Evolutionary conservation across 2,113 vertebrate genomes (phyloP).

Genomic region (Archilochus colubris): DNA sequence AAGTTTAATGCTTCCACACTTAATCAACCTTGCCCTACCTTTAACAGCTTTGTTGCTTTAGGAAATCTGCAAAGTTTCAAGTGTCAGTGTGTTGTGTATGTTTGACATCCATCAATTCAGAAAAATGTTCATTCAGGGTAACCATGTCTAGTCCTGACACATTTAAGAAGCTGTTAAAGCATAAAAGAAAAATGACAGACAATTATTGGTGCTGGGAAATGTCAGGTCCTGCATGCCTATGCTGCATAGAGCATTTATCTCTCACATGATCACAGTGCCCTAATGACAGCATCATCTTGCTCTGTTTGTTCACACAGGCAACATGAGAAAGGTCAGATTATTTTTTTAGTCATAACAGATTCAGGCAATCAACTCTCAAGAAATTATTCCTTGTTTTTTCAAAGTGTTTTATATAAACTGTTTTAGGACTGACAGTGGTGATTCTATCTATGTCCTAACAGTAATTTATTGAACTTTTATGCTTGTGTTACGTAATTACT

Average conservation of each 20-base stretch:
- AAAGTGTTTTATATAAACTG: not conserved
- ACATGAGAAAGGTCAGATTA: not conserved
- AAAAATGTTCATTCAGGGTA: not conserved
- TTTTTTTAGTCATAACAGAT: slow-evolving; percentile 21
- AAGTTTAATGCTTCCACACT: slow-evolving; percentile 52
- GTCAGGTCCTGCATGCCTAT: not conserved
- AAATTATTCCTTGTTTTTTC: not conserved
- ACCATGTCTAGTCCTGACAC: not conserved
- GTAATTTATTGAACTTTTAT: slow-evolving; percentile 2
- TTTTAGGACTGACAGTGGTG: not conserved
- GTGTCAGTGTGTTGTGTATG: not conserved
- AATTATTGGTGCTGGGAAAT: not conserved
- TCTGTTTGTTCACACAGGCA: not conserved
- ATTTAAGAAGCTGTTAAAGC: slow-evolving; percentile 8
- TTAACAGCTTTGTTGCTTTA: slow-evolving; percentile 52
- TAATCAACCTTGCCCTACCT: slow-evolving; percentile 60
- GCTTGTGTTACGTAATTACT: slow-evolving; percentile 15
- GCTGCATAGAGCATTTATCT: not conserved
- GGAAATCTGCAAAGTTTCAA: slow-evolving; percentile 48
- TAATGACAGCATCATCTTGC: not conserved
- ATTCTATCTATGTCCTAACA: not conserved
- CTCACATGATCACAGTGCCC: not conserved
- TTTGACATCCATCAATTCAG: slow-evolving; percentile 32
- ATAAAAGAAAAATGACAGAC: slow-evolving; percentile 5
- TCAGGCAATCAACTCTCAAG: not conserved